Percentiles rank a stretch among this genome's conserved stretches.
Conservation (phyloP, 2,888 invertebrate genomes). For the Mesorhabditis belari region DNA sequence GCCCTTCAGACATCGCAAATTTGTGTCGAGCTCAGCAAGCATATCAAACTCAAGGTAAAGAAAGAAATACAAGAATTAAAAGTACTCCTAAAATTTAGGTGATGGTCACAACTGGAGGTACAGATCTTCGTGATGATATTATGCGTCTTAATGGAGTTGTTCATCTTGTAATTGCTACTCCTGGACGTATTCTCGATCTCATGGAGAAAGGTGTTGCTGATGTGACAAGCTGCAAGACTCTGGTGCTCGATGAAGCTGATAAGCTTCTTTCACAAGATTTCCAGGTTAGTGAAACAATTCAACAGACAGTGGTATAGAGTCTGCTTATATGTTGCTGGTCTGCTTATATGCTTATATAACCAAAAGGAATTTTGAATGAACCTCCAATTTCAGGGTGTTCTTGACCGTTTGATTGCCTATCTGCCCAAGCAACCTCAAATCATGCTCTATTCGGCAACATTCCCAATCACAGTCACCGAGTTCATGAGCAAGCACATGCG, state of each 20-base stretch:
- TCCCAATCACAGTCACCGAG: conserved; percentile 93
- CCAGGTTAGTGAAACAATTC: conserved; percentile 64
- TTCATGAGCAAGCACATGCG: conserved; percentile 96
- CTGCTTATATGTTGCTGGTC: no score
- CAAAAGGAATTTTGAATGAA: no score
- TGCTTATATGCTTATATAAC: no score
- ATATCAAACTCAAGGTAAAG: conserved; percentile 77
- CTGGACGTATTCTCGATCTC: conserved; percentile 96
- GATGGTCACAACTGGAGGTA: conserved; percentile 99
- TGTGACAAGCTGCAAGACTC: conserved; percentile 88
- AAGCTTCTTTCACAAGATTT: conserved; percentile 98
- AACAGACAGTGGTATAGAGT: no score
- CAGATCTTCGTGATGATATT: conserved; percentile 85
- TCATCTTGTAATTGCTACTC: conserved; percentile 96
- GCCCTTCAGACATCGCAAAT: conserved; percentile 99
- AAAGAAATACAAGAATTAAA: neutral
- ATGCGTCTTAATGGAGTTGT: conserved; percentile 94
- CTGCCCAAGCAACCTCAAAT: conserved; percentile 93
- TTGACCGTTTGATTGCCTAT: conserved; percentile 87
- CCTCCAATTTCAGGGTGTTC: conserved; percentile 66
- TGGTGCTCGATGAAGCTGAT: conserved; percentile 97
- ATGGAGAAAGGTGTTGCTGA: conserved; percentile 94
- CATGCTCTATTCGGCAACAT: conserved; percentile 95
- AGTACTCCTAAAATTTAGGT: conserved; percentile 58
- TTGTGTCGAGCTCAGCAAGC: conserved; percentile 95